Evolutionary conservation across 2,797 vertebrate genomes (phyloP).

Genomic region (Antennarius maculatus): DNA sequence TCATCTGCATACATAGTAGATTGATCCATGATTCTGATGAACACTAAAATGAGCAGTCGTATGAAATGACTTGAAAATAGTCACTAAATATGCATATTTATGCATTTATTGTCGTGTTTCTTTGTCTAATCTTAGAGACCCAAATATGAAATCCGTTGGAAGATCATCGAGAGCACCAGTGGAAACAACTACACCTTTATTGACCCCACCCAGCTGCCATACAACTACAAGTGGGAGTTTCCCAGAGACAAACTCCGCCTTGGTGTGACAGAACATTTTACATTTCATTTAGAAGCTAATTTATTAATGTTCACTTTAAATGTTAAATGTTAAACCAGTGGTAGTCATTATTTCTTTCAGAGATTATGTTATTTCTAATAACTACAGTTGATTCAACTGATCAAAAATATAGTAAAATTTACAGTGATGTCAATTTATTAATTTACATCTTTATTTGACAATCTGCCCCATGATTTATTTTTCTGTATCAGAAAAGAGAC

Average conservation of each 20-base stretch:
- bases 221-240: slow-evolving; percentile 94
- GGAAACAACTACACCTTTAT: slow-evolving; percentile 94
- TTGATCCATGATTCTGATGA: neutral
- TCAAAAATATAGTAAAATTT: too few species aligned
- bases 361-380: too few species aligned
- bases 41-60: neutral
- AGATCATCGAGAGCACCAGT: slow-evolving; percentile 89
- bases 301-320: too few species aligned
- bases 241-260: slow-evolving; percentile 92
- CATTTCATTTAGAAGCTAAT: too few species aligned
- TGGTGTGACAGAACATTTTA: slow-evolving; percentile 74
- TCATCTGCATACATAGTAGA: neutral
- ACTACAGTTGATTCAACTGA: too few species aligned
- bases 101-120: neutral
- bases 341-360: too few species aligned
- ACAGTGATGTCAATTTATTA: too few species aligned
- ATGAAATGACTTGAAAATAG: neutral
- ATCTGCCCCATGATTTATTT: too few species aligned
- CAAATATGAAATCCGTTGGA: slow-evolving; percentile 93
- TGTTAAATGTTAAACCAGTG: too few species aligned
- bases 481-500: too few species aligned
- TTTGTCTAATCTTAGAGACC: slow-evolving; percentile 83
- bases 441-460: too few species aligned
- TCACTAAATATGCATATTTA: neutral
- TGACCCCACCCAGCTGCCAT: slow-evolving; percentile 91